Conservation (phyloP, 2,113 vertebrate genomes). For the Asarcornis scutulata region DNA sequence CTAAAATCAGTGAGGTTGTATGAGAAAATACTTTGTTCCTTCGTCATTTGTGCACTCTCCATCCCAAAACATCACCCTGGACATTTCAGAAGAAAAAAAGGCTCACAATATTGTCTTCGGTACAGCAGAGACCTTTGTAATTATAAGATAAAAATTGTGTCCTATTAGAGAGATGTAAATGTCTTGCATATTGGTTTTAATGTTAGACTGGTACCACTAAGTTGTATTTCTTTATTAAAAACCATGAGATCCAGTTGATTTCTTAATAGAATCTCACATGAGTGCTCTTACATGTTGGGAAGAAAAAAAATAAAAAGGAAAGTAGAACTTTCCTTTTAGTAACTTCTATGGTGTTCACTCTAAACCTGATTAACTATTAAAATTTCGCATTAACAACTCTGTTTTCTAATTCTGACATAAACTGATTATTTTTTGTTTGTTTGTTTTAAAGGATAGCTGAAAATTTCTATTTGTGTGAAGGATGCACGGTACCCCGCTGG, state of each 20-base stretch:
- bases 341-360: background rate
- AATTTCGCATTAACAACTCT: background rate
- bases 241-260: background rate
- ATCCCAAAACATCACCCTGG: background rate
- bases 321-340: background rate
- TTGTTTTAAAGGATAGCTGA: conserved; percentile 71
- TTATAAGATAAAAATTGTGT: background rate
- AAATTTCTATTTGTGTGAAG: conserved; percentile 74
- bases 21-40: background rate
- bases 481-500: conserved; percentile 62
- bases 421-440: background rate
- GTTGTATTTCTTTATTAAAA: background rate
- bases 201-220: background rate
- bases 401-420: background rate
- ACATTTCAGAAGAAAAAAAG: conserved; percentile 5
- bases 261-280: background rate
- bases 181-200: background rate
- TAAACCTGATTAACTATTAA: background rate
- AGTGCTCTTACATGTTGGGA: background rate
- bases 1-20: background rate
- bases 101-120: background rate
- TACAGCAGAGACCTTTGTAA: background rate
- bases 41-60: background rate
- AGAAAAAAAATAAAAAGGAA: background rate
- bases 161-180: background rate